Evolutionary conservation across 2,113 vertebrate species (phyloP).

Genomic region (Cephalopholis sonnerati): DNA sequence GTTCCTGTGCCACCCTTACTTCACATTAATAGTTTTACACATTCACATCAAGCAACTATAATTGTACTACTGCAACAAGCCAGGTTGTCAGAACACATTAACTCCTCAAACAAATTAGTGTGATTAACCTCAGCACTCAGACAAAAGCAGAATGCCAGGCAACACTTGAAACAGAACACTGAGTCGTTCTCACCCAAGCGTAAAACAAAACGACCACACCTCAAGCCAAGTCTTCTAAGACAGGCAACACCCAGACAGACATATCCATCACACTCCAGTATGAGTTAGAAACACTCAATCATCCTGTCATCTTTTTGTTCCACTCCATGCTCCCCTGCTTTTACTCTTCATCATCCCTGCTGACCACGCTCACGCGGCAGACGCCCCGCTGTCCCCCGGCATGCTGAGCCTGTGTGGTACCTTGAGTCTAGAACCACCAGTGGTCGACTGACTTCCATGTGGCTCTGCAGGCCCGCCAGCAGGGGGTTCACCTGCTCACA

Average conservation of each 20-base stretch:
- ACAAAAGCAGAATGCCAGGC: slow-evolving; percentile 37
- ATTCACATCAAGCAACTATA: slow-evolving; percentile 1
- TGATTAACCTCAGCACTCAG: slow-evolving; percentile 10
- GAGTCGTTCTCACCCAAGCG: slow-evolving; percentile 36
- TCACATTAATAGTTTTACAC: not conserved
- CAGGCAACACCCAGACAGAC: slow-evolving; percentile 24
- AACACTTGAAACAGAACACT: not conserved
- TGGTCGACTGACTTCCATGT: slow-evolving; percentile 71
- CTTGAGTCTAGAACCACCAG: slow-evolving; percentile 71
- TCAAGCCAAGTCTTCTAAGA: slow-evolving; percentile 20
- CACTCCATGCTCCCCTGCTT: slow-evolving; percentile 53
- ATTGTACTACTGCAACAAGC: not conserved
- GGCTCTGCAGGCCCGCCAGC: slow-evolving; percentile 79
- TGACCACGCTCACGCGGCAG: slow-evolving; percentile 26
- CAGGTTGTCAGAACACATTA: slow-evolving; percentile 24
- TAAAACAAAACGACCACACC: slow-evolving; percentile 15
- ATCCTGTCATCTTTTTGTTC: slow-evolving; percentile 7
- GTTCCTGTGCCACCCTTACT: not conserved
- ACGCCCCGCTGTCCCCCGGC: slow-evolving; percentile 32
- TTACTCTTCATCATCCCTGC: slow-evolving; percentile 22
- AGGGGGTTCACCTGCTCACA: slow-evolving; percentile 82
- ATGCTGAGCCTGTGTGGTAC: slow-evolving; percentile 69
- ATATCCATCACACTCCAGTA: not conserved
- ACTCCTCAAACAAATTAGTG: slow-evolving; percentile 30
- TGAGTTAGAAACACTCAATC: slow-evolving; percentile 19